Base-by-base conservation (phyloP, 2,888 invertebrate species). In the Anoncus sp. region DNA sequence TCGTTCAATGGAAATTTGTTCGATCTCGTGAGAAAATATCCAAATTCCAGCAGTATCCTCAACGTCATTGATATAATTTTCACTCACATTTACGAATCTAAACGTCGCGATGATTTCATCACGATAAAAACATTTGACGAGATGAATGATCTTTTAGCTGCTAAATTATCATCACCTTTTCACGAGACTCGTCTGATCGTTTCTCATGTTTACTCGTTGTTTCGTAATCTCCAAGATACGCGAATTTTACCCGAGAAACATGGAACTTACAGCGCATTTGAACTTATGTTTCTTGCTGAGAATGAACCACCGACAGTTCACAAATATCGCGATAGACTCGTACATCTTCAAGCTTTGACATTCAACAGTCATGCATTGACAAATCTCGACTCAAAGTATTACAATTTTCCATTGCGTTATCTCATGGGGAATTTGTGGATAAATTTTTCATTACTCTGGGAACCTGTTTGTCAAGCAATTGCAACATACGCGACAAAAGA, bases 401-500 rank as follows among this genome's bases (percentile, higher is more conserved):
- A 93, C 85, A 91, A 93, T 83, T 94, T 96, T 85, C 94, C 96
- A 0, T 88, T 99, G 20, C 93, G 95, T 77, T 97, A 96, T 86
- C 93, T 98, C 85, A 92, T 98, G 38, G 98, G 98, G 1, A 93
- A 95, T 75, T 92, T 98, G 60, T 97, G 96, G 89, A 93, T 96
- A 20, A 98, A 98, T 89, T 98, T 99, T 86, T 96, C 96, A 83
- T 92, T 97, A 14, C 90, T 99, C 0, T 98, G 98, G 98, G 95
- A 96, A 79, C 97, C 98, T 0, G 93, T 96, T 0, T 92, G 93
- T 16, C 94, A 96, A 86, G 92, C 98, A 47, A 94, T 98, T 57
- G 93, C 95, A 1, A 93, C 95, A 0, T 96, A 96, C 88, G 96
- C 97, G 0, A 93, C 63, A 4, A 87, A 86, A 63, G 85, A 87